Evolutionary conservation across 30 jellyfish, hydroid and myxozoan species (phyloP), one percentile per base, ranked within the genome.

Genomic region (Pseudorhiza aurosa): DNA sequence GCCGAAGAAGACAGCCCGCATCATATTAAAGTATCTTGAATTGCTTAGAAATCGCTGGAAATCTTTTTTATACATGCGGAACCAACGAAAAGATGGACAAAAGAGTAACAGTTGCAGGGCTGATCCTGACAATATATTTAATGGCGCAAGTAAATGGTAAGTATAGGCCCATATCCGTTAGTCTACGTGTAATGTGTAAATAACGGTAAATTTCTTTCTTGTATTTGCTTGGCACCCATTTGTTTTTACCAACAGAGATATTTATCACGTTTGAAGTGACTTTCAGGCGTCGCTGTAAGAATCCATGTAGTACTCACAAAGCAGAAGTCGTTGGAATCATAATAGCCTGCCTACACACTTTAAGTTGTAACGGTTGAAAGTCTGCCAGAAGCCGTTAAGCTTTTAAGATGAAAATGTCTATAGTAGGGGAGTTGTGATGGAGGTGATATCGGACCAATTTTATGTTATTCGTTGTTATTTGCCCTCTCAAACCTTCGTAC

Each of bases 61-160:
- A 53, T 53, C 67, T 53, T 9, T 19, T 3, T 18, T 19, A 19
- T 36, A 21, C 19, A 53, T 47, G 62, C n/a, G 62, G 25, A 47
- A 4, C n/a, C n/a, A 47, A 47, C n/a, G 27, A 5, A 8, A 29
- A 26, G 51, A 60, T 64, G 77, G 77, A 64, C 27, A 64, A 64
- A 15, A 42, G 77, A 19, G 32, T 35, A 11, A 27, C 17, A 29
- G 31, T 35, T 30, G 22, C 30, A 2, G 28, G 44, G 12, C 24
- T 60, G 19, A 8, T 39, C 36, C 35, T 39, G 27, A 30, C 32
- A 30, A 1, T 39, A n/a, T 32, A 31, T 8, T 31, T 14, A 2
- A 8, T 42, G n/a, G 32, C 33, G 77, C 18, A 64, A 64, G 77
- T 35, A 64, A 64, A 64, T 64, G 77, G 77, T 64, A 36, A 64